Evolutionary conservation across 2,113 vertebrate genomes (phyloP).

Genomic region (Mustelus asterias): DNA sequence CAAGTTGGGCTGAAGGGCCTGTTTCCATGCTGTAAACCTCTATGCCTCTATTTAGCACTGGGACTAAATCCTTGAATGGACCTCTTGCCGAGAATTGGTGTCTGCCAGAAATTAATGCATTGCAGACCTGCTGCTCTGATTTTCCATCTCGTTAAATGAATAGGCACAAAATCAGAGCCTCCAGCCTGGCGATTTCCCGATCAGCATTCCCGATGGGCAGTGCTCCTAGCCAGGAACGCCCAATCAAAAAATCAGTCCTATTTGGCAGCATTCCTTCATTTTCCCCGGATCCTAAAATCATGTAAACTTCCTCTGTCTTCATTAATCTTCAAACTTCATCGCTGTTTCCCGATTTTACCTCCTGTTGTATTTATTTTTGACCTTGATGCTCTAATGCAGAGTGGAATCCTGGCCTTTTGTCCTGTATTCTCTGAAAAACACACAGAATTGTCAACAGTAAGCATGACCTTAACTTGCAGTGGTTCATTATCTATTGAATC

Average conservation of each 20-base stretch:
- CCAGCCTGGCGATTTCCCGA: too few species aligned
- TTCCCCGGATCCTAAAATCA: not conserved
- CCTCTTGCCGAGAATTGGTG: not conserved
- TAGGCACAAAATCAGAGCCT: too few species aligned
- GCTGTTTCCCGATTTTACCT: not conserved
- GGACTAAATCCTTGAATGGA: not conserved
- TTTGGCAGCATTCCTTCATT: not conserved
- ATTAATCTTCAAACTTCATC: not conserved
- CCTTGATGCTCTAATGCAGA: not conserved
- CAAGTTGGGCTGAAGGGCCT: too few species aligned
- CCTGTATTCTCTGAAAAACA: not conserved
- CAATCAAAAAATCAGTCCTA: not conserved
- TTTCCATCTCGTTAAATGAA: too few species aligned
- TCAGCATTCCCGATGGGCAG: too few species aligned
- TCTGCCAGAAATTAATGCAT: not conserved
- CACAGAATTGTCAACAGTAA: not conserved
- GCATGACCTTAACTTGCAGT: not conserved
- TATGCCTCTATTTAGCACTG: not conserved
- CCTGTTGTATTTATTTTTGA: not conserved
- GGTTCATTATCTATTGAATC: not conserved
- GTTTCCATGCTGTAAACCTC: too few species aligned
- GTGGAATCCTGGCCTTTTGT: not conserved
- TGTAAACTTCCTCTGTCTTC: not conserved
- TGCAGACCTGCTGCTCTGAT: too few species aligned
- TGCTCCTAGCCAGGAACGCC: too few species aligned